phyloP scores from a whole-genome alignment of 2,797 vertebrate species.

The Sylvilagus floridanus region DNA sequence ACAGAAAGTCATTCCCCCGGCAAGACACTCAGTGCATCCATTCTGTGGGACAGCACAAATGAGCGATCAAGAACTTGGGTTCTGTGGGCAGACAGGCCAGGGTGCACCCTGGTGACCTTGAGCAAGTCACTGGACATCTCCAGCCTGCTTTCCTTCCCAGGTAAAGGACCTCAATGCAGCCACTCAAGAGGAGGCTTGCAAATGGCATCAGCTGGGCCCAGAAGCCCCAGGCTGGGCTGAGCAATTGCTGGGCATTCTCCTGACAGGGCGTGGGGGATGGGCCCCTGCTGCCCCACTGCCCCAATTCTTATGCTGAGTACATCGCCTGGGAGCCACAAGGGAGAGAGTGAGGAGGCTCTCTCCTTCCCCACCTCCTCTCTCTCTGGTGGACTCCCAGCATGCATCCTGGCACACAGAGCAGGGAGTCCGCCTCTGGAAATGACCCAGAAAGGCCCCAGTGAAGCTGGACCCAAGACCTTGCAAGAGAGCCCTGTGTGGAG shows the following conservation, averaged over 20 bases:
- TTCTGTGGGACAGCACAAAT: background rate
- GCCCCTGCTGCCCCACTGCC: background rate
- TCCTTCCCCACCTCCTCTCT: background rate
- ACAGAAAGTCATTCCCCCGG: background rate
- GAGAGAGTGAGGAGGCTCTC: background rate
- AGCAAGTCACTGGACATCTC: background rate
- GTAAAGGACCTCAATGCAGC: background rate
- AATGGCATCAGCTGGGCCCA: too few relatives aligned
- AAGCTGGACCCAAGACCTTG: background rate
- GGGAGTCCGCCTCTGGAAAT: background rate
- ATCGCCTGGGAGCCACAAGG: background rate
- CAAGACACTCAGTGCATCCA: background rate
- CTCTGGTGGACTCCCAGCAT: background rate
- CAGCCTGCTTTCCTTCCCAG: background rate
- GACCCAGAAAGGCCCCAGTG: background rate
- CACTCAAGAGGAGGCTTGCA: rapidly evolving
- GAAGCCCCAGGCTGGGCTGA: background rate
- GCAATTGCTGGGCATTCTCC: background rate
- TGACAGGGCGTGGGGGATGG: background rate
- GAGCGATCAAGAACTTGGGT: background rate
- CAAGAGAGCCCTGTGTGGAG: background rate
- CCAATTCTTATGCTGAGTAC: background rate
- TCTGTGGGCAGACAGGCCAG: background rate
- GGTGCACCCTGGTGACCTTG: background rate
- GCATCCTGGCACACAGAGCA: background rate